Evolutionary conservation across 2,113 vertebrate species (phyloP).

Genomic region (Pandion haliaetus): DNA sequence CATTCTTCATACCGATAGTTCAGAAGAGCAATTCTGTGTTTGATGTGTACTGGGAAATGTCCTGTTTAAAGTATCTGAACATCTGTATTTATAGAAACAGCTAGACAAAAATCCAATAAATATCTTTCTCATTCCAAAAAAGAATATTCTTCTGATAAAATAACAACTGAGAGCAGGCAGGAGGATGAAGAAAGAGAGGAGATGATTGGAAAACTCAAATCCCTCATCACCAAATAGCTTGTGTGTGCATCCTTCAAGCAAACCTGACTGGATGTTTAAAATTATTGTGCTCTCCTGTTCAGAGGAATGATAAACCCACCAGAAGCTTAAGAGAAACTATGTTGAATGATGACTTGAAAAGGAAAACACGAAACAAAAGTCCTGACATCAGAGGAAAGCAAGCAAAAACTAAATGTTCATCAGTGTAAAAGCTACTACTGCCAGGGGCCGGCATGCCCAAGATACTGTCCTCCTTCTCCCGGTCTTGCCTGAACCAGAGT

Average conservation of each 20-base stretch:
- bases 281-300: neutral
- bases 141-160: neutral
- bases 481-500: accelerated
- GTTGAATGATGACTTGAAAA: neutral
- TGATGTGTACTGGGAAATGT: neutral
- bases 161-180: neutral
- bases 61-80: neutral
- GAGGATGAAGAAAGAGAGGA: neutral
- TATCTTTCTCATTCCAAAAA: neutral
- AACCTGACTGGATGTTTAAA: neutral
- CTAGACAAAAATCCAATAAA: neutral
- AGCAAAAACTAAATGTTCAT: neutral
- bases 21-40: neutral
- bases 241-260: neutral
- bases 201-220: neutral
- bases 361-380: neutral
- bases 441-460: neutral
- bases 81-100: neutral
- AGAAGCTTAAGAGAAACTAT: neutral
- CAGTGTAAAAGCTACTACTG: neutral
- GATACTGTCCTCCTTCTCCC: neutral
- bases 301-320: neutral
- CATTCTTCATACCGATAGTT: neutral
- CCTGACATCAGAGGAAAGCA: neutral
- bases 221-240: neutral